These are phyloP conservation scores for Columbina picui DNA, from an alignment of 2,113 vertebrate species.

Conservation along the genomic window DNA sequence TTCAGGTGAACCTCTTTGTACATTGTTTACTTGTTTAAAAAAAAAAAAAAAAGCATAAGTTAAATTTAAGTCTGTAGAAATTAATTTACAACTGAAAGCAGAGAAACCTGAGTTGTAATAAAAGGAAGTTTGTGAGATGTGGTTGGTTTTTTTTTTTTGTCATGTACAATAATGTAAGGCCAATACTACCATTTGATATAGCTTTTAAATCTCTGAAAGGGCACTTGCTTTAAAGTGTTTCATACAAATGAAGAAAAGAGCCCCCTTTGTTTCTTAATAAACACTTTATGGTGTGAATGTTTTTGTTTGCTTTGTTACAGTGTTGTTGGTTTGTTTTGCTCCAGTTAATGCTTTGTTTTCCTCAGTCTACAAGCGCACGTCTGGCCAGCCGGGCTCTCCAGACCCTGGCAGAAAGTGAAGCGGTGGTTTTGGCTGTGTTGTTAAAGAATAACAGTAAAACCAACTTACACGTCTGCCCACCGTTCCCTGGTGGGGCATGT, in stretches of 20 bases:
- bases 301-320: neutral
- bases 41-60: conserved; percentile 43
- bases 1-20: conserved; percentile 73
- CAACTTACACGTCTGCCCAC: fast-evolving
- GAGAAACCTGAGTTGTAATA: conserved; percentile 52
- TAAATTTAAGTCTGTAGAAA: conserved; percentile 72
- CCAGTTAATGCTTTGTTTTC: neutral
- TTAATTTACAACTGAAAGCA: conserved; percentile 61
- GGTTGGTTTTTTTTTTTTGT: conserved; percentile 47
- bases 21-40: conserved; percentile 67
- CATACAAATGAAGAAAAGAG: conserved; percentile 68
- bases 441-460: neutral
- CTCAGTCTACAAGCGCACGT: neutral
- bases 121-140: conserved; percentile 60
- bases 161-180: conserved; percentile 72
- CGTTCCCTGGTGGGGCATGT: fast-evolving
- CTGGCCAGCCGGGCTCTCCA: neutral
- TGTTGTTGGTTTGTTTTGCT: neutral
- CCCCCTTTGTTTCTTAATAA: conserved; percentile 79
- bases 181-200: conserved; percentile 61
- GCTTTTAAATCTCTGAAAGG: conserved; percentile 60
- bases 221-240: conserved; percentile 67
- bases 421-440: neutral
- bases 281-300: conserved; percentile 77
- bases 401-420: neutral